Conservation (phyloP, 2,888 invertebrate species). For the Colletes collaris region DNA sequence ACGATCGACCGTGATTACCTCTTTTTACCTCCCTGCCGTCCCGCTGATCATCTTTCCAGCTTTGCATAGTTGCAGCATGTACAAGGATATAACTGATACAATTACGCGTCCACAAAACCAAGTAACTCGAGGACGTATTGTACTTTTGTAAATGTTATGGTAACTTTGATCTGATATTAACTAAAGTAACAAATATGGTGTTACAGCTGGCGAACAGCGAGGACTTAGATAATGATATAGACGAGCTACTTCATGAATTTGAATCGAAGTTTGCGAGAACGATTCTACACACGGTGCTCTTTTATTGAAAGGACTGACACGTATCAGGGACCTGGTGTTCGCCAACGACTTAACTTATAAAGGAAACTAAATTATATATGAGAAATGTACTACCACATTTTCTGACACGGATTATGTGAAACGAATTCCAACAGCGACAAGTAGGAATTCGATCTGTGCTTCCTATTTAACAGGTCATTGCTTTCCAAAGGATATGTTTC, state of each 20-base stretch:
- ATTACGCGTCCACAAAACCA: too few relatives aligned
- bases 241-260: conserved; percentile 97
- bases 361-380: conserved; percentile 57
- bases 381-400: conserved; percentile 43
- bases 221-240: conserved; percentile 98
- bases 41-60: too few relatives aligned
- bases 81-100: too few relatives aligned
- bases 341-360: conserved; percentile 58
- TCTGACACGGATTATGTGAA: conserved; percentile 43
- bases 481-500: conserved; percentile 41
- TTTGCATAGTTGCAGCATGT: too few relatives aligned
- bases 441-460: conserved; percentile 60
- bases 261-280: conserved; percentile 94
- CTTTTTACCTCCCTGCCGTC: too few relatives aligned
- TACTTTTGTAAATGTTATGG: neutral
- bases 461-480: conserved; percentile 61
- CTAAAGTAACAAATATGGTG: neutral
- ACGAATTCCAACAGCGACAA: conserved; percentile 42
- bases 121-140: neutral
- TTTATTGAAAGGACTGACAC: conserved; percentile 88
- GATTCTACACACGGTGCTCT: conserved; percentile 96
- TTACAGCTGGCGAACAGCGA: conserved; percentile 92
- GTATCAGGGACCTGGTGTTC: conserved; percentile 42
- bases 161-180: neutral
- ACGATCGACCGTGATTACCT: too few relatives aligned